Evolutionary conservation across 2,113 vertebrate species (phyloP), one percentile per base, ranked within the genome.

Genomic region (Macquaria australasica): DNA sequence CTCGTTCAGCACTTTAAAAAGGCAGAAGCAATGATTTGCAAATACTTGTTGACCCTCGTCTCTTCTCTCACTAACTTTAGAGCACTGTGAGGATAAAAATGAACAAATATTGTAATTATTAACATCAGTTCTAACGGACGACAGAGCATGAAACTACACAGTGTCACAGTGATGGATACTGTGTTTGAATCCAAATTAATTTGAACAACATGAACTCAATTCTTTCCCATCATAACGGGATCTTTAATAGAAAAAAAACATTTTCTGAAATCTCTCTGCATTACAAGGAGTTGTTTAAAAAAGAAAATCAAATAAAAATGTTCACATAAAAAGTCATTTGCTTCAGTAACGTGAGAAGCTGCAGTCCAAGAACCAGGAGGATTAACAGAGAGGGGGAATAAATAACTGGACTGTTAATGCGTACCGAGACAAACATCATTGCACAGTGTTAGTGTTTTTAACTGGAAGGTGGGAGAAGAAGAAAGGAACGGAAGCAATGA

Each of bases 361-460:
- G 84, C 75, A 88, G 67, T 66, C 75, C 84, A 79, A 71, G 23
- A 51, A 79, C 25, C 41, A 78, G 41, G 39, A 41, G 62, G 28
- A 23, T 34, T 1, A 6, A 28, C 43, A 23, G 73, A 59, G 73
- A 55, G 73, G 85, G 76, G 43, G 74, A 92, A 94, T 93, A 93
- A 93, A 94, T 93, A 93, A 90, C 51, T 79, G 86, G 92, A 85
- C 69, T 70, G 76, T 84, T 67, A 70, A 73, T 25, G 66, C 53
- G 83, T 84, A 89, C 45, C 39, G 63, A 86, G 83, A 84, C 77
- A 16, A 48, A 45, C 23, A 63, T 76, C 80, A 86, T 79, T 88
- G 85, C 87, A 90, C 91, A 63, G 67, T 2, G 70, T 93, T 93
- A 92, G 89, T 90, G 92, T 92, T 90, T 88, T 71, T 71, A 82